Conservation (phyloP, 2,113 vertebrate genomes). For the Mormyrus lacerda region DNA sequence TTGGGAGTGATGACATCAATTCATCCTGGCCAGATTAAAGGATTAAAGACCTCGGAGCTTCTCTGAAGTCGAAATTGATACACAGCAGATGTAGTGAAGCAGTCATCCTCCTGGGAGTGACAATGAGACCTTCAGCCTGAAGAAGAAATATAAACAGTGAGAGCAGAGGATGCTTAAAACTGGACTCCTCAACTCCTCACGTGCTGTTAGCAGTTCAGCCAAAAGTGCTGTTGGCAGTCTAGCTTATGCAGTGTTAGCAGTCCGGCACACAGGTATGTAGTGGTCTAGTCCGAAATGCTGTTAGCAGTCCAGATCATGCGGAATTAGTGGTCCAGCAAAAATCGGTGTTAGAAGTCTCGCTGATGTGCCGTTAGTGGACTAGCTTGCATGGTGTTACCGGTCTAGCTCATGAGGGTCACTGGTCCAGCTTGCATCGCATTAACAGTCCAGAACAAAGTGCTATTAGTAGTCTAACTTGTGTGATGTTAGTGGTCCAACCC, state of each 20-base stretch:
- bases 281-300: background rate
- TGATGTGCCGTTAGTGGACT: background rate
- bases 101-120: conserved; percentile 23
- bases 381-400: background rate
- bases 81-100: conserved; percentile 35
- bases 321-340: background rate
- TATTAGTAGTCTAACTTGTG: background rate
- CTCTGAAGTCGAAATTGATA: conserved; percentile 54
- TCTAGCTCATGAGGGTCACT: background rate
- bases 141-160: background rate
- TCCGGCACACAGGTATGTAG: too few species aligned
- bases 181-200: background rate
- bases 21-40: conserved; percentile 47
- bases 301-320: background rate
- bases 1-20: conserved; percentile 45
- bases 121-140: conserved; percentile 18
- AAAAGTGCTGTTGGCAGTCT: background rate
- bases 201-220: background rate
- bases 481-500: background rate
- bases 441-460: background rate
- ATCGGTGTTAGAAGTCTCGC: background rate
- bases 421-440: background rate
- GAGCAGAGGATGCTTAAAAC: background rate
- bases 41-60: conserved; percentile 48
- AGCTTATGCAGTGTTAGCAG: too few species aligned